A percentile compares a stretch with the other conserved stretches of the same genome.
Evolutionary conservation across 1,140 invertebrate species (phyloP).

Genomic region (Leptinotarsa undecemlineata): DNA sequence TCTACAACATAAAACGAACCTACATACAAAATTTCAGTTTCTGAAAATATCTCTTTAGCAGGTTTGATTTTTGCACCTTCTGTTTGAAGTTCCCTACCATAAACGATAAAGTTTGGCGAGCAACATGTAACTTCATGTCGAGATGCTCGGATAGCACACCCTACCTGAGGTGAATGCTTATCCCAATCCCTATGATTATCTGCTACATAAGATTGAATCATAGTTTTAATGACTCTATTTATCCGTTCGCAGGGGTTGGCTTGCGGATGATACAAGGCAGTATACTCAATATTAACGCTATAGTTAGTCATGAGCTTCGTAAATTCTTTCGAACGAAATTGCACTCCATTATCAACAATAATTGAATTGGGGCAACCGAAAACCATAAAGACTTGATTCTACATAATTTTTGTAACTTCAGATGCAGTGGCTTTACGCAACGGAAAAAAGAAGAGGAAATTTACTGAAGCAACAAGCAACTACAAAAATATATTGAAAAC

Average conservation of each 20-base stretch:
- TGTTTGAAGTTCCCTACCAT: too few species aligned
- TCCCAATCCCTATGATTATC: too few species aligned
- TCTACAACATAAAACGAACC: too few species aligned
- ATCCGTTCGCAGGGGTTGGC: slow-evolving; percentile 34
- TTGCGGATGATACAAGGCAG: slow-evolving; percentile 33
- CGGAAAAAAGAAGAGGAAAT: slow-evolving; percentile 32
- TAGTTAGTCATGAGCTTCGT: slow-evolving; percentile 15
- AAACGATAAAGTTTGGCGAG: too few species aligned
- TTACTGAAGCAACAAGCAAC: slow-evolving; percentile 47
- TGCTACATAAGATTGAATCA: too few species aligned
- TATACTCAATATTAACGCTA: slow-evolving; percentile 22
- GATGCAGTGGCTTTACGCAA: slow-evolving; percentile 24
- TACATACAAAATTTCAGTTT: too few species aligned
- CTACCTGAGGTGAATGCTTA: too few species aligned
- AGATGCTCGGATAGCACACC: too few species aligned
- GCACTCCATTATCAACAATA: slow-evolving; percentile 40
- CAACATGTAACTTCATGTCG: too few species aligned
- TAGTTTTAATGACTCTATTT: too few species aligned
- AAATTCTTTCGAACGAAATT: slow-evolving; percentile 32
- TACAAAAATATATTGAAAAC: slow-evolving; percentile 47
- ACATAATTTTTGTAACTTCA: slow-evolving; percentile 20
- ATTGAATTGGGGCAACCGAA: slow-evolving; percentile 25
- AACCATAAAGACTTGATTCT: slow-evolving; percentile 30
- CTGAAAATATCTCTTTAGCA: too few species aligned
- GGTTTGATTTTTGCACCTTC: too few species aligned